Base-by-base conservation (phyloP, 2,888 invertebrate genomes). In the Eubasilissa splendida region DNA sequence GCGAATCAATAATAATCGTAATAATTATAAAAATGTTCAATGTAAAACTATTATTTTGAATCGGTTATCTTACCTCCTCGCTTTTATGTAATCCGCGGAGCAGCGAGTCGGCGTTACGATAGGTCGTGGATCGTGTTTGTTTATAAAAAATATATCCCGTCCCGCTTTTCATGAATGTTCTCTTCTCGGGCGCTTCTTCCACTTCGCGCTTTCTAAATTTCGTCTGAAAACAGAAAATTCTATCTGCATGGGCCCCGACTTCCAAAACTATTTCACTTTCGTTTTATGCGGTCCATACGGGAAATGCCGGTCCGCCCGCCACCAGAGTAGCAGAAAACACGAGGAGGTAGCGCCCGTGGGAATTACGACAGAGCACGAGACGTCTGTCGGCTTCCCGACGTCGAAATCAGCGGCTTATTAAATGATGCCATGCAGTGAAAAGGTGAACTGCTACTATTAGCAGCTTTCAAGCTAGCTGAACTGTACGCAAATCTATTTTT, bases 341-440 rank as follows among this genome's bases (percentile, higher is more conserved):
- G 42, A 74, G 60, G 74, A 74, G 74, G 74, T 74, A 73, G 54
- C 14, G 50, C 68, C 22, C 54, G 56, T 33, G 22, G 73, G 52
- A 63, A 63, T 63, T 42, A 42, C 42, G 42, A 42, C 42, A 42
- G 42, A 42, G 42, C 42, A 42, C 42, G 65, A 31, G 14, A 31
- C 65, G 22, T n/a, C 65, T 65, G 59, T 8, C 59, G n/a, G n/a
- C 59, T 14, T 58, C 59, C 7, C 7, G 42, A 42, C 42, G 42
- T 42, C 42, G 2, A 42, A 42, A 42, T 7, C 42, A 42, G 42
- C 42, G 42, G 7, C 14, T 58, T 58, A 9, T 42, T 7, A 42
- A 42, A 7, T 7, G 42, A 42, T 42, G 42, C 4, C 42, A 42
- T 7, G 42, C 2, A 5, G 42, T 7, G 42, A 42, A 42, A 42